These are phyloP conservation scores for Hemibagrus wyckioides DNA, from an alignment of 2,113 vertebrate species.

Conservation along the genomic window DNA sequence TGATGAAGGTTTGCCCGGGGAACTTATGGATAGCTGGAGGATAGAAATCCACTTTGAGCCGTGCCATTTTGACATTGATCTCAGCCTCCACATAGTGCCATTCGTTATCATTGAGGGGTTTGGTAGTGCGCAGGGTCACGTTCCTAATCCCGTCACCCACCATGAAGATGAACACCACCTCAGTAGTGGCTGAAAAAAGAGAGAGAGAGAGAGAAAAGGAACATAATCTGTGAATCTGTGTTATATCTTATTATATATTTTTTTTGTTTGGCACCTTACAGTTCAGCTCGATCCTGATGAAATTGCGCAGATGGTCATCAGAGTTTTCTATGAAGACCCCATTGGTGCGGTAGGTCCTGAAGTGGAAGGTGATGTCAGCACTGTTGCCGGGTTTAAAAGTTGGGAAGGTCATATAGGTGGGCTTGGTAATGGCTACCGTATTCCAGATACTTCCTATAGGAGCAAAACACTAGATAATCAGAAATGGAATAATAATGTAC, in stretches of 20 bases:
- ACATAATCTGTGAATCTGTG: slow-evolving; percentile 7
- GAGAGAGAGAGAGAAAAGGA: slow-evolving; percentile 1
- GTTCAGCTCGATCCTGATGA: slow-evolving; percentile 91
- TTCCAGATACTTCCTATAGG: slow-evolving; percentile 92
- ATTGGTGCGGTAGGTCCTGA: slow-evolving; percentile 86
- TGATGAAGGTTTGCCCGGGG: slow-evolving; percentile 89
- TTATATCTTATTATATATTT: neutral
- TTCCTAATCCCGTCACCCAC: slow-evolving; percentile 93
- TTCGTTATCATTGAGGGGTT: slow-evolving; percentile 87
- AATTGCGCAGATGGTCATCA: slow-evolving; percentile 80
- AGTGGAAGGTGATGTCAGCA: slow-evolving; percentile 96
- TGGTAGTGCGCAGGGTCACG: slow-evolving; percentile 76
- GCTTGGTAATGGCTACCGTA: slow-evolving; percentile 88
- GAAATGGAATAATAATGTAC: neutral
- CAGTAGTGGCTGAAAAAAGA: slow-evolving; percentile 77
- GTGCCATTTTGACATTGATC: slow-evolving; percentile 89
- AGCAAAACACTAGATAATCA: neutral
- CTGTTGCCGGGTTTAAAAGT: slow-evolving; percentile 88
- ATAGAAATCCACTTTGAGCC: slow-evolving; percentile 90
- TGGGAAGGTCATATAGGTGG: slow-evolving; percentile 88
- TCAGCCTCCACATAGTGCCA: slow-evolving; percentile 96
- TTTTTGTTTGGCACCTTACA: slow-evolving; percentile 71
- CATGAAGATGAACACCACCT: slow-evolving; percentile 86
- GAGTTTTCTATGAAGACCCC: slow-evolving; percentile 93
- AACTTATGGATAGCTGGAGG: slow-evolving; percentile 85